Percentiles rank a stretch among this genome's conserved stretches.
Evolutionary conservation across 2,888 invertebrate genomes (phyloP).

Genomic region (Drosophila lutescens): DNA sequence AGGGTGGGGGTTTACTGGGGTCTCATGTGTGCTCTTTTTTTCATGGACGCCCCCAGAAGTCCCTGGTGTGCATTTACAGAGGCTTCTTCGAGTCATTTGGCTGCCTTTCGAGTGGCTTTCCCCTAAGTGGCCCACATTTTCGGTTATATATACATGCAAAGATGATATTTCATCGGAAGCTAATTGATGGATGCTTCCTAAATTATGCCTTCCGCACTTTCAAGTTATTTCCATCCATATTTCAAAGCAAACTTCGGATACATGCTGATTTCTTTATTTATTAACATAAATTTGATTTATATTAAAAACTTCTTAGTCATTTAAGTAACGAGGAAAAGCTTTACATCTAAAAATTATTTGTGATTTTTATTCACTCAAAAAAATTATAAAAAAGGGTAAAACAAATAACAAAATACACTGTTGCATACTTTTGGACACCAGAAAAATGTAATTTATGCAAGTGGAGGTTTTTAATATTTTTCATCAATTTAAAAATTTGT

Average conservation of each 20-base stretch:
- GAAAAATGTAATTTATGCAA: no score
- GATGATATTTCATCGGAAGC: conserved; percentile 31
- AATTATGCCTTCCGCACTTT: conserved; percentile 24
- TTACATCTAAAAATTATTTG: no score
- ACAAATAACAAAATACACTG: no score
- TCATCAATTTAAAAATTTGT: no score
- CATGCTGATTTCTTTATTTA: background rate
- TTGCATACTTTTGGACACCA: no score
- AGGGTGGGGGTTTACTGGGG: background rate
- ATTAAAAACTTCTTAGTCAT: background rate
- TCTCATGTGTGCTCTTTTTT: conserved; percentile 7
- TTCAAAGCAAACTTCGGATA: conserved; percentile 8
- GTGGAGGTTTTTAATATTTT: no score
- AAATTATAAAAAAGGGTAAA: no score
- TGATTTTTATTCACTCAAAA: no score
- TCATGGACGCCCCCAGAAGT: conserved; percentile 18
- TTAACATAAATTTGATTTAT: background rate
- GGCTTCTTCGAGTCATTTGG: conserved; percentile 52
- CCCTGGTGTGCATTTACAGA: conserved; percentile 71
- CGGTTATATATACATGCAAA: background rate
- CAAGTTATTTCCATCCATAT: background rate
- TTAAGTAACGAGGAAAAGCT: no score
- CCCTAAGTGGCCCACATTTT: background rate
- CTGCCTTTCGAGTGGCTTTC: conserved; percentile 13
- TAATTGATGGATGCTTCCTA: conserved; percentile 36